Conservation (phyloP, 2,113 vertebrate genomes). For the Tricholaema leucomelas region DNA sequence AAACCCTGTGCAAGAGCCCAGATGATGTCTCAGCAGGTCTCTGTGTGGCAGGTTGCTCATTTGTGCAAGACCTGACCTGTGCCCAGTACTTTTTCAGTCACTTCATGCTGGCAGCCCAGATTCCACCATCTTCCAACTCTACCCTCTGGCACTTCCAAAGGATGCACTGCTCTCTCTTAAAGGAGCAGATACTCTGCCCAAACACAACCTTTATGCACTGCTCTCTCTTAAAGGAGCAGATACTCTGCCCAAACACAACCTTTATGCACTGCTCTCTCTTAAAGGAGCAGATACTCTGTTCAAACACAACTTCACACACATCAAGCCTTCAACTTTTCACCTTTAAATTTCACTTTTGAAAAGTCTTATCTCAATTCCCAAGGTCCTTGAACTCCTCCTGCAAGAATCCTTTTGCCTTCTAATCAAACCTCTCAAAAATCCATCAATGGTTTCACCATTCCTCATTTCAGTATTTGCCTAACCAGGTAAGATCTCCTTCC, state of each 20-base stretch:
- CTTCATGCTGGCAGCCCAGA: not conserved
- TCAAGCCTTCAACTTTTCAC: not conserved
- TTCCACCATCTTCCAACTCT: not conserved
- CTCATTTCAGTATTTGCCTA: constrained; percentile 34
- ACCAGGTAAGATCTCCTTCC: constrained; percentile 27
- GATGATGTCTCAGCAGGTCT: not conserved
- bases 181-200: not conserved
- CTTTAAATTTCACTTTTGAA: not conserved
- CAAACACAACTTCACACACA: not conserved
- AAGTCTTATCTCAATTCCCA: not conserved
- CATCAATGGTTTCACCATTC: not conserved
- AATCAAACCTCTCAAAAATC: constrained; percentile 10
- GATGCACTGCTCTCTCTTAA: not conserved
- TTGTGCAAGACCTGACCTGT: not conserved
- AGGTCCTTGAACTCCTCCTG: not conserved
- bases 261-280: not conserved
- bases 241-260: not conserved
- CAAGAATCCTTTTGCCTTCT: not conserved
- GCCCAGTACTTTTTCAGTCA: not conserved
- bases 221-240: not conserved
- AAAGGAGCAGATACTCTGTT: not conserved
- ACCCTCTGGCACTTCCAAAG: not conserved
- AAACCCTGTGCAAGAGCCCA: accelerated
- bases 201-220: not conserved
- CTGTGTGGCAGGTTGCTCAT: not conserved